Evolutionary conservation across 2,888 invertebrate species (phyloP).

Genomic region (Caenorhabditis japonica): DNA sequence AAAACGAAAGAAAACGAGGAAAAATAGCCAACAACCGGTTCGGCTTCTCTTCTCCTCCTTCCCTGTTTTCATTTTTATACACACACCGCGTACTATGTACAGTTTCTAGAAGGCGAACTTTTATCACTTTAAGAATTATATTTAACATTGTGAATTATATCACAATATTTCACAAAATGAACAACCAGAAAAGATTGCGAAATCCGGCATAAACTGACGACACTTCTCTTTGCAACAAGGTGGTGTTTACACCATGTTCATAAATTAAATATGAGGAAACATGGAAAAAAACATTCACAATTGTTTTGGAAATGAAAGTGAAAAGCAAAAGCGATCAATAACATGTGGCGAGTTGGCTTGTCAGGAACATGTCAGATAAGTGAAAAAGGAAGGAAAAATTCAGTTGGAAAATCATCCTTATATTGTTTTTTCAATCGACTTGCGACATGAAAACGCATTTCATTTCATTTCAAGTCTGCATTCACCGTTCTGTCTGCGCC

Average conservation of each 20-base stretch:
- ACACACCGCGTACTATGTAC: background rate
- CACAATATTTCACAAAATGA: conserved; percentile 2
- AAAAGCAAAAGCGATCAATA: background rate
- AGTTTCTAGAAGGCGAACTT: background rate
- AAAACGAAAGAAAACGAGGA: background rate
- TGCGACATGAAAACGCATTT: too few species aligned
- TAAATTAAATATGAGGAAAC: too few species aligned
- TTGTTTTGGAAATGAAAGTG: conserved; percentile 2
- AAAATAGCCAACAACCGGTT: conserved; percentile 24
- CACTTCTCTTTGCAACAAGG: too few species aligned
- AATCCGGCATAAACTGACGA: conserved; percentile 29
- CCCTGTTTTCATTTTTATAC: conserved; percentile 2
- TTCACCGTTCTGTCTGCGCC: too few species aligned
- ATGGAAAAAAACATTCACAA: background rate
- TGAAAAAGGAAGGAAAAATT: background rate
- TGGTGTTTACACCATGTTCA: too few species aligned
- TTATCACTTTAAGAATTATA: background rate
- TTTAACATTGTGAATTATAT: conserved; percentile 13
- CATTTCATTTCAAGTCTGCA: too few species aligned
- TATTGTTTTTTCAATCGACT: too few species aligned
- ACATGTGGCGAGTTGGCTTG: conserved; percentile 12
- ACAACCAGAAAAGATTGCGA: conserved; percentile 13
- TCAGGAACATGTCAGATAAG: conserved; percentile 12
- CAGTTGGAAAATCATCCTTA: background rate
- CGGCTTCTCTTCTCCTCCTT: background rate